Conservation (phyloP, 1,140 invertebrate species). For the Scylla paramamosain region DNA sequence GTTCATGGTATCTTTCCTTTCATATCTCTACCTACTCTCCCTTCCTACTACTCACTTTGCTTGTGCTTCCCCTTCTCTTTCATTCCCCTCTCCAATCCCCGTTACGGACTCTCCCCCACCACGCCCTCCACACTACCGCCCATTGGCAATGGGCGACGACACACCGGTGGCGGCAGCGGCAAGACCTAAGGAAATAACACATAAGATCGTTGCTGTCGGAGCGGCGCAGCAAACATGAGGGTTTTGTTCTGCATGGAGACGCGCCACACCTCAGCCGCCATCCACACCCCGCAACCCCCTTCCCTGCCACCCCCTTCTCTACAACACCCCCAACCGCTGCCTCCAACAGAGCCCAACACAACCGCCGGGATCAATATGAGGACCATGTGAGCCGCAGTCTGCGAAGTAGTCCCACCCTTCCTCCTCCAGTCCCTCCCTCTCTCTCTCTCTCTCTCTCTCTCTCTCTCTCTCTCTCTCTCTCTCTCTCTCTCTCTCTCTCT, state of each 20-base stretch:
- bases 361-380: not conserved
- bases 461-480: conserved; percentile 20
- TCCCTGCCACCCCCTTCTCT: not conserved
- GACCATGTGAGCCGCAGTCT: conserved; percentile 5
- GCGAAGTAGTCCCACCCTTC: not conserved
- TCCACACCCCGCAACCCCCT: not conserved
- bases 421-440: not conserved
- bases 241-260: conserved; percentile 10
- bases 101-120: not conserved
- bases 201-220: not conserved
- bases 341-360: not conserved
- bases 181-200: not conserved
- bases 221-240: not conserved
- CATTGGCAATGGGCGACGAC: not conserved
- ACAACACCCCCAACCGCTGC: not conserved
- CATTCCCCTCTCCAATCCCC: not conserved
- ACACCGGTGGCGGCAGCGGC: not conserved
- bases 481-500: conserved; percentile 20
- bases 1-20: not conserved
- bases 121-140: not conserved
- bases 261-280: not conserved
- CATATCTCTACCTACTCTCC: not conserved
- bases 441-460: not conserved
- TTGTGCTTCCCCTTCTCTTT: too few species aligned
- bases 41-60: too few species aligned